Base-by-base conservation (phyloP, 2,888 invertebrate species). In the Chelonus formosanus region DNA sequence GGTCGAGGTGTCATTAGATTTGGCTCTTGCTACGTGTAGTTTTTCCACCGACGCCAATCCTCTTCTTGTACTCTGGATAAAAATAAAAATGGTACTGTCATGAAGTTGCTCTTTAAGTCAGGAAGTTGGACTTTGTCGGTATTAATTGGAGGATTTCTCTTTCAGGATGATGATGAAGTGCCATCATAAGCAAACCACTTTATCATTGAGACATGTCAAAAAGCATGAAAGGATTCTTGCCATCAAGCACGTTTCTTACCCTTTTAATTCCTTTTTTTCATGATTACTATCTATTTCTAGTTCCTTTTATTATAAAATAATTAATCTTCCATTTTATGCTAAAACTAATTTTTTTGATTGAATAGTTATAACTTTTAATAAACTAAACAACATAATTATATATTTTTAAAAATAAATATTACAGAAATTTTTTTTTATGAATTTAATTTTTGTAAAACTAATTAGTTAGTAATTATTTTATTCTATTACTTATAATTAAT, bases 1-100 rank as follows among this genome's bases (percentile, higher is more conserved):
- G 81, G 83, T 83, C 80, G 78, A 80, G 77, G 80, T 82, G 81
- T 83, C 83, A 83, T 83, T 84, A 83, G 82, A 83, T 84, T 83
- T 81, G 73, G 76, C 75, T 77, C 78, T 59, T 65, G 66, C 63
- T 75, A 76, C 78, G 77, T 78, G 80, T 76, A 78, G 79, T 79
- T 81, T 80, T 82, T 77, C 75, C 75, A 72, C 70, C 70, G 69
- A 69, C 61, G 65, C 69, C 69, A 63, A 67, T 70, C 69, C 71
- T 70, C 69, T 67, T 65, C 67, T 35, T 31, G 7, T 52, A 52
- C 57, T n/a, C 32, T 8, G 5, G 10, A 36, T 10, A 54, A 34
- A 52, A 32, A 32, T 32, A 32, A 52, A 31, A 7, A 31, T 7
- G 20, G 8, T 32, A 6, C 31, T 34, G 40, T 36, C 54, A 54